Conservation (phyloP, 92 coral and sea anemone genomes). For the Bergia sp. region DNA sequence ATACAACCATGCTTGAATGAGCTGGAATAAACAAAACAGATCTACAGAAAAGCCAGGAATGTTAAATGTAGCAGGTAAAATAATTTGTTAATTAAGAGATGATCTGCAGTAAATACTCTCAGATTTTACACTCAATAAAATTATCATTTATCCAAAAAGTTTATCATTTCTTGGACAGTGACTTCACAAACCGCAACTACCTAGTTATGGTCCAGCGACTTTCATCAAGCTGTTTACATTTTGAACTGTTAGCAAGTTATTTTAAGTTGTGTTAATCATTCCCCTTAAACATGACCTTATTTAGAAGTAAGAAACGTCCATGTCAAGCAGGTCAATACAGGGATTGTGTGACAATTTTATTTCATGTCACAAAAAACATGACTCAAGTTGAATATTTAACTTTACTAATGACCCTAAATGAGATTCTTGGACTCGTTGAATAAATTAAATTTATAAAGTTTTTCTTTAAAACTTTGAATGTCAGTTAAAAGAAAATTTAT, state of each 20-base stretch:
- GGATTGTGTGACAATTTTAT: background rate
- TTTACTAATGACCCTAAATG: background rate
- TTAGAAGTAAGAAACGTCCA: background rate
- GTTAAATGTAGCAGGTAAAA: background rate
- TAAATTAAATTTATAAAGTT: too few relatives aligned
- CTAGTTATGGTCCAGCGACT: background rate
- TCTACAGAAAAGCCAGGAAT: background rate
- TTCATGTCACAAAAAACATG: background rate
- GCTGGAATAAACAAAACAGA: too few relatives aligned
- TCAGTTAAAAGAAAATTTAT: background rate
- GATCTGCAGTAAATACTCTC: too few relatives aligned
- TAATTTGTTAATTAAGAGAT: too few relatives aligned
- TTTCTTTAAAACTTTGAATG: too few relatives aligned
- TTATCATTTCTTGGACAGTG: background rate
- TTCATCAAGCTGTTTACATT: background rate
- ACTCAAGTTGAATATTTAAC: too few relatives aligned
- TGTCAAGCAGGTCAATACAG: background rate
- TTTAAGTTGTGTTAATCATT: background rate
- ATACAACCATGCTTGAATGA: background rate
- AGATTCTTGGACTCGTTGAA: too few relatives aligned
- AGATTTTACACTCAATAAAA: background rate
- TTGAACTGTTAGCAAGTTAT: background rate
- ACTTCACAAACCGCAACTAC: background rate
- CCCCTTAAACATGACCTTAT: conserved; percentile 21
- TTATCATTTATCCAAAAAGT: background rate